Base-by-base conservation (phyloP, 2,888 invertebrate species). In the Linnaemya tessellans region DNA sequence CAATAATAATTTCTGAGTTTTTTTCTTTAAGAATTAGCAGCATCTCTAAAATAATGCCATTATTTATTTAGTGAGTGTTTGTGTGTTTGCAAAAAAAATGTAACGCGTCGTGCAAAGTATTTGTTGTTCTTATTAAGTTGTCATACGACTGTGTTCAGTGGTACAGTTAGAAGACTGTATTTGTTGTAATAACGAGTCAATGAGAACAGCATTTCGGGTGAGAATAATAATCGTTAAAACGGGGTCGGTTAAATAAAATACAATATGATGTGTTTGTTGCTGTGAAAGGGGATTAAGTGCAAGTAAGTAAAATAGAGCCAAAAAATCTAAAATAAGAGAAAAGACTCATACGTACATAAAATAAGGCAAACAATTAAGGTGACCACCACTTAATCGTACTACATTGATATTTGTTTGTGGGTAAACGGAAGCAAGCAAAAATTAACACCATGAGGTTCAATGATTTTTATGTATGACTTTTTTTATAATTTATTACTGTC, bases 301-400 rank as follows among this genome's bases (percentile, higher is more conserved):
- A 58, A 35, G 58, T 58, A 58, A 58, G 58, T 58, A 58, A 58
- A 35, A 58, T 10, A 58, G n/a, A 58, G n/a, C 9, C 35, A 58
- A 5, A 22, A 25, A 2, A 46, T 3, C 46, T 25, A 56, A 56
- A 25, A 13, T 11, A 25, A 25, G 10, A 51, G 18, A 51, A 9
- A 56, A 35, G 30, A 38, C 30, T 30, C 30, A 30, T 30, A 5
- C 30, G 5, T n/a, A n/a, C n/a, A n/a, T n/a, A 35, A 43, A 41
- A 62, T 13, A 46, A 10, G 1, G 22, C 30, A 11, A 5, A 41
- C 62, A 70, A 43, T 56, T 46, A 73, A 68, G 43, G 65, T 64
- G 49, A 51, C 68, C 51, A 62, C 60, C 38, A 38, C 9, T 1
- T 9, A 38, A 1, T 30, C 5, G n/a, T n/a, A n/a, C n/a, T n/a